Percentiles rank a stretch among this genome's conserved stretches.
phyloP scores from a whole-genome alignment of 2,888 invertebrate genomes.

The Ophioninae sp. region DNA sequence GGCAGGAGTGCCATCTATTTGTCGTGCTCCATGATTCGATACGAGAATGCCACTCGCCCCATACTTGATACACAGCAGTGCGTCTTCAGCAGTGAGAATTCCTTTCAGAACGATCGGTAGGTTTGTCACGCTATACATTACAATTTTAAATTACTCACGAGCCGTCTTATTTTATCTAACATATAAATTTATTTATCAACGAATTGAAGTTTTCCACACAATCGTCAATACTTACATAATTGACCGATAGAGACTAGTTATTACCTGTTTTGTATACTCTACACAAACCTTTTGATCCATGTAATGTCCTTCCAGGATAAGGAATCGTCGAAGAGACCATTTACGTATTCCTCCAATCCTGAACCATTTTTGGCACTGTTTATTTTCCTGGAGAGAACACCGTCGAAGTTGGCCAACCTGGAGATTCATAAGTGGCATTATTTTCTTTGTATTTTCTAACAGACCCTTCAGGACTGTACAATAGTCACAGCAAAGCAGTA shows the following conservation, averaged over 20 bases:
- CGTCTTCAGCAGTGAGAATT: conserved; percentile 93
- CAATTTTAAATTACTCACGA: neutral
- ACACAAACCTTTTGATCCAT: conserved; percentile 88
- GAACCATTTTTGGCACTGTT: conserved; percentile 84
- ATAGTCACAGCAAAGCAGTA: too few relatives aligned
- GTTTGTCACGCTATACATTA: conserved; percentile 84
- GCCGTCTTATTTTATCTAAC: neutral
- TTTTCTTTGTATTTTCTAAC: neutral
- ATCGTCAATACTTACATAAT: too few relatives aligned
- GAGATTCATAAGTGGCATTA: conserved; percentile 64
- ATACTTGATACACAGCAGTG: conserved; percentile 86
- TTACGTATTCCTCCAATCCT: conserved; percentile 90
- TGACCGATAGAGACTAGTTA: too few relatives aligned
- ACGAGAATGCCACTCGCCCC: conserved; percentile 93
- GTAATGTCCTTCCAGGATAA: conserved; percentile 93
- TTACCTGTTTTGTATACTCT: neutral
- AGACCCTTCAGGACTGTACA: neutral
- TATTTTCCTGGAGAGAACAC: conserved; percentile 82
- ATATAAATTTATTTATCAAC: too few relatives aligned
- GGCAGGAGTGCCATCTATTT: conserved; percentile 92
- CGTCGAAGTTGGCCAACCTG: conserved; percentile 92
- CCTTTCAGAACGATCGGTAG: conserved; percentile 94
- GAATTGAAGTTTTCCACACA: too few relatives aligned
- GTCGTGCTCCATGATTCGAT: conserved; percentile 96
- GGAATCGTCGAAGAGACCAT: conserved; percentile 89